These are phyloP conservation scores for Metridium senile DNA, from an alignment of 92 coral and sea anemone genomes.

Conservation along the genomic window DNA sequence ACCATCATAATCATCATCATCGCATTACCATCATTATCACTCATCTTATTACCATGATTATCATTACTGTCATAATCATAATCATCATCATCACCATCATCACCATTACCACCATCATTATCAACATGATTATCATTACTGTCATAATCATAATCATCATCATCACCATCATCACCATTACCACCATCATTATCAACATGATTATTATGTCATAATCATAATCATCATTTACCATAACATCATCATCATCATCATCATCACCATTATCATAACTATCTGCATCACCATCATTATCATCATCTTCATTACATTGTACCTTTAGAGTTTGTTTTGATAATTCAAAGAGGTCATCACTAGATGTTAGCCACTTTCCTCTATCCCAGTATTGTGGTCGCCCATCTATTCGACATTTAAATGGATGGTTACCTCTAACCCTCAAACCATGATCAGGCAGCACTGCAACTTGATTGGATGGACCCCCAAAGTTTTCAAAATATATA, in stretches of 20 bases:
- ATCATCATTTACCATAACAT: background rate
- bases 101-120: background rate
- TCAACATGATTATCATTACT: background rate
- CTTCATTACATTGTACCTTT: background rate
- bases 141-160: background rate
- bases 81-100: background rate
- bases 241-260: background rate
- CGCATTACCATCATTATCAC: no score
- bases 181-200: background rate
- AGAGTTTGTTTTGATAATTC: background rate
- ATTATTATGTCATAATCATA: background rate
- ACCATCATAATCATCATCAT: background rate
- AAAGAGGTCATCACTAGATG: background rate
- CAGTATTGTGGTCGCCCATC: background rate
- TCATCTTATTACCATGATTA: background rate
- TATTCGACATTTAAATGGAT: background rate
- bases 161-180: background rate
- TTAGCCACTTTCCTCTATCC: conserved; percentile 3
- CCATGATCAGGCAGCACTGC: background rate
- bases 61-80: background rate
- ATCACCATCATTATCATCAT: background rate
- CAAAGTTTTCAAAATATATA: conserved; percentile 1
- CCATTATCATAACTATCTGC: background rate
- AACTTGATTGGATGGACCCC: background rate
- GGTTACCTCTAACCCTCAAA: background rate